Evolutionary conservation across 2,113 vertebrate species (phyloP).

Genomic region (Neolamprologus longior): DNA sequence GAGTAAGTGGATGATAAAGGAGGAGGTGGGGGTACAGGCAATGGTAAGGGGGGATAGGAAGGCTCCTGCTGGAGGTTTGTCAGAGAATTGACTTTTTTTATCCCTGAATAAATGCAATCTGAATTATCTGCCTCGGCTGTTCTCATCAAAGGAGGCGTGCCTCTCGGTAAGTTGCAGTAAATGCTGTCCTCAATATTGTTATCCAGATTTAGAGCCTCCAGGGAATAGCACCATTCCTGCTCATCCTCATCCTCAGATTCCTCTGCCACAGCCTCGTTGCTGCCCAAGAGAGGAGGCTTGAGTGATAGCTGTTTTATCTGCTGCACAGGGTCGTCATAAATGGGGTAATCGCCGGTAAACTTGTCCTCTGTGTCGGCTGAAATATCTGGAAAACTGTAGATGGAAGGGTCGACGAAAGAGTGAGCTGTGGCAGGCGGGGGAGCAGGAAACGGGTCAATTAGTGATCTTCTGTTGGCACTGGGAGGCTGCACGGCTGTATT

Average conservation of each 20-base stretch:
- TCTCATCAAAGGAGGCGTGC: neutral
- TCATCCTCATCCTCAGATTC: neutral
- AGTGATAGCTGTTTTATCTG: neutral
- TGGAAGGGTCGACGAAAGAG: neutral
- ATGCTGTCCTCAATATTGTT: neutral
- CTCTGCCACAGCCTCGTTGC: neutral
- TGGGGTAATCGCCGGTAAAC: neutral
- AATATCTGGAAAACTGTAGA: neutral
- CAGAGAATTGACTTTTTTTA: neutral
- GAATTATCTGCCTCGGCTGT: neutral
- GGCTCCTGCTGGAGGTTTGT: neutral
- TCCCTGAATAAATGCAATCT: neutral
- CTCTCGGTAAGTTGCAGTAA: constrained; percentile 29
- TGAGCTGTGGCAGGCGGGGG: neutral
- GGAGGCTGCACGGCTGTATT: neutral
- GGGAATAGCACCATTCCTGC: neutral
- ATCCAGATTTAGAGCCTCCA: neutral
- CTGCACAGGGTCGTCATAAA: neutral
- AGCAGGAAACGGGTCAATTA: neutral
- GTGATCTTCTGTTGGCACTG: neutral
- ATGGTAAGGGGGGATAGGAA: neutral
- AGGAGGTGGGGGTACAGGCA: neutral
- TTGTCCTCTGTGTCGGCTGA: neutral
- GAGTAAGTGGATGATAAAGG: neutral
- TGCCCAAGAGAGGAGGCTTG: neutral